phyloP scores from a whole-genome alignment of 2,113 vertebrate genomes.

The Acrocephalus kingi region DNA sequence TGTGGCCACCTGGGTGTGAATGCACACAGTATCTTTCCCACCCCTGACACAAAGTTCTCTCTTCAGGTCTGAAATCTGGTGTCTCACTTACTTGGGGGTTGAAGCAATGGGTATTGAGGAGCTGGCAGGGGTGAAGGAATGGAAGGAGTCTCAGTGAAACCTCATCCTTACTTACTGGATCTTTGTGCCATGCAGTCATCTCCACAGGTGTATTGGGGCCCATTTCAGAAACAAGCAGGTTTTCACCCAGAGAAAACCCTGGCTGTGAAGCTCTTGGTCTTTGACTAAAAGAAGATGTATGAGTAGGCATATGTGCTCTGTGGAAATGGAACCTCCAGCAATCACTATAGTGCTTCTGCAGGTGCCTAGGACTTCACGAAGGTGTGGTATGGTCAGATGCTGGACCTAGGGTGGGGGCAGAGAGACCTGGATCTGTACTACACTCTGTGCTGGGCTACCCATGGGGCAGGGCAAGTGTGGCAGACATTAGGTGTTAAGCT shows the following conservation, averaged over 20 bases:
- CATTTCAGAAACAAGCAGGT: neutral
- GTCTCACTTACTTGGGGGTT: neutral
- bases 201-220: rapidly evolving
- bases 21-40: neutral
- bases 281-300: neutral
- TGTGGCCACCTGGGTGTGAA: neutral
- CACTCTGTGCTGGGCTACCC: neutral
- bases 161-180: neutral
- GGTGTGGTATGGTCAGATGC: neutral
- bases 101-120: neutral
- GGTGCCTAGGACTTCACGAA: neutral
- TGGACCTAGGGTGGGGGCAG: neutral
- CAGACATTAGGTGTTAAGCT: neutral
- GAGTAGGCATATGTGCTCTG: rapidly evolving
- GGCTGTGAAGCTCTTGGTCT: neutral
- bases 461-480: neutral
- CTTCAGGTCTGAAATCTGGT: neutral
- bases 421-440: neutral
- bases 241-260: neutral
- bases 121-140: neutral
- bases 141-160: neutral
- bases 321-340: neutral
- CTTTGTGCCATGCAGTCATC: neutral
- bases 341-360: neutral
- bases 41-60: neutral